A percentile compares a stretch with the other conserved stretches of the same genome.
Evolutionary conservation across 2,888 invertebrate species (phyloP).

Genomic region (Empis livida): DNA sequence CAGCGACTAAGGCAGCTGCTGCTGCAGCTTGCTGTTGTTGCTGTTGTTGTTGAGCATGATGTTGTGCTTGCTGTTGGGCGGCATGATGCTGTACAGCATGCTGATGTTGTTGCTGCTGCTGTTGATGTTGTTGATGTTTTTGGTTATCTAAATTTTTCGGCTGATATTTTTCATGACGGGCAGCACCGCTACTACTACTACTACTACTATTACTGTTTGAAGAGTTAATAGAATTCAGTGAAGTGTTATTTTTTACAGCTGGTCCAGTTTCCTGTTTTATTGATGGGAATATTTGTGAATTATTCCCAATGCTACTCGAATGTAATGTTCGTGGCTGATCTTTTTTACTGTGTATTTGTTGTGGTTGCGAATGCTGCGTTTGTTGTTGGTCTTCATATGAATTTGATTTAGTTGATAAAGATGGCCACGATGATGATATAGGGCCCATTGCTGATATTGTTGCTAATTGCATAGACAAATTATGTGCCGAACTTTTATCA

Average conservation of each 20-base stretch:
- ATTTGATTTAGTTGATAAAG: slow-evolving; percentile 9
- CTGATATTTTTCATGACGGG: slow-evolving; percentile 11
- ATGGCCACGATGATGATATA: no score
- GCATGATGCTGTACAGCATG: neutral
- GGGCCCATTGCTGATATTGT: neutral
- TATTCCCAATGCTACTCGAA: slow-evolving; percentile 25
- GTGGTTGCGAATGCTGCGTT: slow-evolving; percentile 8
- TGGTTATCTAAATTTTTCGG: slow-evolving; percentile 5
- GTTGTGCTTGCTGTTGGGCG: neutral
- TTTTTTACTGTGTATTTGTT: neutral
- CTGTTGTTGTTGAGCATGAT: slow-evolving; percentile 6
- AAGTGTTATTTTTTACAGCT: slow-evolving; percentile 20
- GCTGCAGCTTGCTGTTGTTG: slow-evolving; percentile 12
- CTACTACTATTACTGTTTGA: neutral
- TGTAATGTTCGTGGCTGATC: slow-evolving; percentile 13
- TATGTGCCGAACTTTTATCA: no score
- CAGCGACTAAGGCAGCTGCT: slow-evolving; percentile 8
- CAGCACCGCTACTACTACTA: neutral
- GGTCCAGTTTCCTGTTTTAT: slow-evolving; percentile 6
- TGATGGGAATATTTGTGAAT: slow-evolving; percentile 13
- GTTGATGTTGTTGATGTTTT: neutral
- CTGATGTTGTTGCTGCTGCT: neutral
- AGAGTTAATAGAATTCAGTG: no score
- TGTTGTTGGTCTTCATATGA: slow-evolving; percentile 4
- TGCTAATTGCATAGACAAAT: neutral